Evolutionary conservation across 1,140 invertebrate genomes (phyloP), one percentile per base, ranked within the genome.

Genomic region (Nebria ingens): DNA sequence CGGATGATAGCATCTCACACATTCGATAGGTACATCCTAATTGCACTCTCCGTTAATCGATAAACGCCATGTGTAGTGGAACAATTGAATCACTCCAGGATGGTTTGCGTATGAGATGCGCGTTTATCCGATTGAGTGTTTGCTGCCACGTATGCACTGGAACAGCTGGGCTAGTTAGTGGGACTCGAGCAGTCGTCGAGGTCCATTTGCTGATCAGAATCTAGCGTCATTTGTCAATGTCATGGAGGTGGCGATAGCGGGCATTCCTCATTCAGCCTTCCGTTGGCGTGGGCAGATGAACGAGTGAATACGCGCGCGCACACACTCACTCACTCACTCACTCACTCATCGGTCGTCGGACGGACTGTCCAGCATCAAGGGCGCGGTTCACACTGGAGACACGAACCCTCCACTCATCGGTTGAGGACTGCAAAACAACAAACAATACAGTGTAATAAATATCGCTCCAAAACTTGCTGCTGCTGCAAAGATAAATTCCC

Each of bases 141-240:
- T 34, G 25, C n/a, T 34, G 25, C 6, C n/a, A 9, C 6, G n/a
- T 34, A n/a, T 34, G 54, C 53, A 51, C 56, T 51, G 57, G 54
- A 49, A 56, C 45, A 11, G 23, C 20, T 22, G n/a, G 23, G 21
- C 42, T 56, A 21, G 45, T 29, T 21, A 49, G 42, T 34, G 19
- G 25, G 12, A 12, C 22, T 12, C 21, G 13, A 13, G n/a, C 38
- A 12, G 1, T 63, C 62, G 67, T 67, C 69, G 69, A 70, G 71
- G 59, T 70, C 73, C 76, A 77, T 77, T 77, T 76, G 77, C 73
- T 71, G 77, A 79, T 79, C 73, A 70, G 70, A 76, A 78, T 78
- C 76, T 76, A 64, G 65, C 64, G 74, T 75, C 76, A 79, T 79
- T 79, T 79, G 76, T 79, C 77, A 79, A 76, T 77, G 77, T 79